Percentiles rank a stretch among this genome's conserved stretches.
phyloP scores from a whole-genome alignment of 2,113 vertebrate species.

The Seriola dumerili region DNA sequence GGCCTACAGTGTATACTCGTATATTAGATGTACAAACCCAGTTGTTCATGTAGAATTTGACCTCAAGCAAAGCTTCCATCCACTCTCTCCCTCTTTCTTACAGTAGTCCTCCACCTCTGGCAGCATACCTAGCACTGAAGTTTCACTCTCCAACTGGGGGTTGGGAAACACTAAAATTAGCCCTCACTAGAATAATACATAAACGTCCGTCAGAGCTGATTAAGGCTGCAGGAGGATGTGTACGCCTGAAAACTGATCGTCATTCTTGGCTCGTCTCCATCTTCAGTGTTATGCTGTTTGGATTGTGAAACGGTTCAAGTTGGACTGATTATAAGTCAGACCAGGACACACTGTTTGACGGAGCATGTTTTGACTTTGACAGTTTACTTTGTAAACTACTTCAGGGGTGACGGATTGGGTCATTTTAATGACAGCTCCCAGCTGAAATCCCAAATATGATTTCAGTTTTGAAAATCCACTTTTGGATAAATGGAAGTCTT shows the following conservation, averaged over 20 bases:
- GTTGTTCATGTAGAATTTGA: not conserved
- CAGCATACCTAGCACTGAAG: slow-evolving; percentile 36
- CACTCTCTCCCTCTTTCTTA: slow-evolving; percentile 1
- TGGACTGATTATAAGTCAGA: slow-evolving; percentile 64
- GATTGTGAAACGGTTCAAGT: slow-evolving; percentile 59
- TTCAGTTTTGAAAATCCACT: slow-evolving; percentile 40
- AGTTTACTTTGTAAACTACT: slow-evolving; percentile 58
- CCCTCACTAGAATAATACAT: slow-evolving; percentile 69
- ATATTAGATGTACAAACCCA: not conserved
- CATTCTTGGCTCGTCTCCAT: slow-evolving; percentile 67
- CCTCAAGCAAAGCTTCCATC: not conserved
- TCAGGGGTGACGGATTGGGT: slow-evolving; percentile 58
- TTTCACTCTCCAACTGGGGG: slow-evolving; percentile 56
- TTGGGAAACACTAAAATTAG: slow-evolving; percentile 70
- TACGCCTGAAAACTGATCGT: slow-evolving; percentile 62
- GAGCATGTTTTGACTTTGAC: slow-evolving; percentile 65
- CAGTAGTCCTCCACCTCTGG: slow-evolving; percentile 53
- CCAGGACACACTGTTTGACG: slow-evolving; percentile 56
- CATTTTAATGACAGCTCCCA: slow-evolving; percentile 56
- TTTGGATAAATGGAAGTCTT: slow-evolving; percentile 38
- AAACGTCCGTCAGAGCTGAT: slow-evolving; percentile 73
- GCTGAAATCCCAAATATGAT: slow-evolving; percentile 46
- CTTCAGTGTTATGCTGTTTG: slow-evolving; percentile 64
- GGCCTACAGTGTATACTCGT: too few species aligned
- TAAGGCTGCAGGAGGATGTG: slow-evolving; percentile 38